Evolutionary conservation across 2,888 invertebrate genomes (phyloP).

Genomic region (Chloroclystis v-ata): DNA sequence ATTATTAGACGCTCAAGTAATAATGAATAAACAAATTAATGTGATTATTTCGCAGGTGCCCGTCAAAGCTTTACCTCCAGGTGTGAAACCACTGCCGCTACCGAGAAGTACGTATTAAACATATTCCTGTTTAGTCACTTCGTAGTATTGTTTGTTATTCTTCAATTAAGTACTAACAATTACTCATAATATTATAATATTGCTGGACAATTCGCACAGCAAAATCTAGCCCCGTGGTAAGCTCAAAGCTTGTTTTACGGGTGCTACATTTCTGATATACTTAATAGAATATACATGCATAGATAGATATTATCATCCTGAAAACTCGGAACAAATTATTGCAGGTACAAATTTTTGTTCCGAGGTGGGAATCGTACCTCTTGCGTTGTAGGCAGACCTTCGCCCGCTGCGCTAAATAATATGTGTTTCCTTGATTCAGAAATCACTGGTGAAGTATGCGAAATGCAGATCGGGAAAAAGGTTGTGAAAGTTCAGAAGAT

Average conservation of each 20-base stretch:
- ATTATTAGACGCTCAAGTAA: no score
- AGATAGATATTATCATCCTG: not conserved
- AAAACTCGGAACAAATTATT: not conserved
- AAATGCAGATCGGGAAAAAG: slow-evolving; percentile 80
- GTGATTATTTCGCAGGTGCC: slow-evolving; percentile 48
- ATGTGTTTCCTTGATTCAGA: slow-evolving; percentile 22
- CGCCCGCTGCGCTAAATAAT: no score
- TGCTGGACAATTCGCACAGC: no score
- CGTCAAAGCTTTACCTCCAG: slow-evolving; percentile 61
- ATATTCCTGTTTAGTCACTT: slow-evolving; percentile 9
- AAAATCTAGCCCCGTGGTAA: no score
- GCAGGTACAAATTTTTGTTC: not conserved
- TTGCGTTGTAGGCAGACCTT: no score
- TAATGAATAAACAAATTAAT: no score
- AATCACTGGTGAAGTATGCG: slow-evolving; percentile 53
- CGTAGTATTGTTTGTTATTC: not conserved
- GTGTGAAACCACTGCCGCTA: slow-evolving; percentile 63
- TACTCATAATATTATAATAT: no score
- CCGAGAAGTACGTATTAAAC: slow-evolving; percentile 55
- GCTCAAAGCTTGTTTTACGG: no score
- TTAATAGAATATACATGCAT: no score
- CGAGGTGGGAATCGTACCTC: not conserved
- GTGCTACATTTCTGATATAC: no score
- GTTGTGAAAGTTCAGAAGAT: slow-evolving; percentile 82
- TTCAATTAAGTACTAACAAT: no score